Conservation (phyloP, 30 jellyfish, hydroid and myxozoan species). For the Pseudorhiza aurosa region DNA sequence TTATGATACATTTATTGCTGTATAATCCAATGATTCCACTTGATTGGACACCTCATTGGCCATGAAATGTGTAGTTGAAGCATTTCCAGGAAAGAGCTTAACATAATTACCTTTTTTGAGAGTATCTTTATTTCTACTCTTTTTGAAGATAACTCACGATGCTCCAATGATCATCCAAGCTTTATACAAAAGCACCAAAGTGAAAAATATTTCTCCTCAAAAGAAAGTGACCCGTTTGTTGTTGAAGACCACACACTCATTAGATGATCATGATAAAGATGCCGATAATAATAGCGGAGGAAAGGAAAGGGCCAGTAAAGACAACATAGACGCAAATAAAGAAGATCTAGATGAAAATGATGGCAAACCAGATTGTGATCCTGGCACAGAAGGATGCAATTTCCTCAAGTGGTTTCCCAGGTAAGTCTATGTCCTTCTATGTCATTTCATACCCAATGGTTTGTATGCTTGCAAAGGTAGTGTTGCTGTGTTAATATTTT, state of each 20-base stretch:
- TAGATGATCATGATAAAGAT: constrained; percentile 8
- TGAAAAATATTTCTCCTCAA: constrained; percentile 86
- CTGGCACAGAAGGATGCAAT: constrained; percentile 62
- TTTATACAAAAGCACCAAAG: constrained; percentile 35
- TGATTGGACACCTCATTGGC: no score
- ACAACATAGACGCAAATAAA: neutral
- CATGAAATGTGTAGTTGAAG: no score
- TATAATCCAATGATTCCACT: no score
- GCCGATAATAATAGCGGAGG: neutral
- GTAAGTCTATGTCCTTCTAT: no score
- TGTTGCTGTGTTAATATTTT: no score
- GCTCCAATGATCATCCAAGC: constrained; percentile 51
- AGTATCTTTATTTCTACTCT: no score
- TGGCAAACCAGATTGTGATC: constrained; percentile 49
- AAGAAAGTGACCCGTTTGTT: constrained; percentile 89
- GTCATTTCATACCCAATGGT: no score
- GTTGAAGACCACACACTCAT: constrained; percentile 57
- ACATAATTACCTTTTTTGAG: no score
- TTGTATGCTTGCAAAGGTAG: no score
- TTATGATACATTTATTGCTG: no score
- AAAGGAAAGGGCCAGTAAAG: neutral
- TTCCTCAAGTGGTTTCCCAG: constrained; percentile 83
- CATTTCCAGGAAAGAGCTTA: no score
- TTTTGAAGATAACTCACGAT: constrained; percentile 53
- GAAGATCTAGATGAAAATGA: constrained; percentile 35